phyloP scores from a whole-genome alignment of 2,797 vertebrate genomes.

The Halcyon leucocephala region DNA sequence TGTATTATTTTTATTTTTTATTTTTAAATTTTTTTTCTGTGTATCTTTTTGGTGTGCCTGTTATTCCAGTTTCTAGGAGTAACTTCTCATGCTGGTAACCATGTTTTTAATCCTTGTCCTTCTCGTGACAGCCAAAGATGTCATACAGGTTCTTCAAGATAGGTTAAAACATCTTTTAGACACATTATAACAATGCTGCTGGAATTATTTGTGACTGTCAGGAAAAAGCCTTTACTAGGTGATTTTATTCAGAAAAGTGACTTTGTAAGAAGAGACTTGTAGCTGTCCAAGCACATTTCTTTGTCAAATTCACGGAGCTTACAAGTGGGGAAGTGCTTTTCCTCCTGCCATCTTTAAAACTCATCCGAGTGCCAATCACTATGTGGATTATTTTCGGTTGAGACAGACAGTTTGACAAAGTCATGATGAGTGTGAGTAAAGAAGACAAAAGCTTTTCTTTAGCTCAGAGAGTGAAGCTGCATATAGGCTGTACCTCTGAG shows the following conservation, averaged over 20 bases:
- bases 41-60: background rate
- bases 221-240: conserved; percentile 17
- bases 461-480: background rate
- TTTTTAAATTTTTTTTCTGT: background rate
- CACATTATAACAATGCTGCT: background rate
- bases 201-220: conserved; percentile 50
- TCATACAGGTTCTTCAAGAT: conserved; percentile 4
- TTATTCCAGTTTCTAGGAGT: background rate
- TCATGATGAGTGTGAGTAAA: background rate
- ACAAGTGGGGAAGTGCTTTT: conserved; percentile 9
- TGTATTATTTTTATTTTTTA: no score
- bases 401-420: conserved; percentile 35
- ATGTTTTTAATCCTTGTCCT: background rate
- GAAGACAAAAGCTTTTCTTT: background rate
- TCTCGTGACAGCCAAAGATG: background rate
- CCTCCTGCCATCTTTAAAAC: conserved; percentile 11
- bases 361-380: conserved; percentile 28
- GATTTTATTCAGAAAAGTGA: conserved; percentile 46
- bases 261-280: conserved; percentile 9
- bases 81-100: background rate
- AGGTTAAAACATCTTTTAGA: conserved; percentile 42
- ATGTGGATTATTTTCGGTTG: background rate
- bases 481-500: background rate
- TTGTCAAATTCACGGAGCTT: conserved; percentile 32
- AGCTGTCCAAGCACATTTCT: conserved; percentile 51